Conservation (phyloP, 1,140 invertebrate genomes). For the Antheraea pernyi region DNA sequence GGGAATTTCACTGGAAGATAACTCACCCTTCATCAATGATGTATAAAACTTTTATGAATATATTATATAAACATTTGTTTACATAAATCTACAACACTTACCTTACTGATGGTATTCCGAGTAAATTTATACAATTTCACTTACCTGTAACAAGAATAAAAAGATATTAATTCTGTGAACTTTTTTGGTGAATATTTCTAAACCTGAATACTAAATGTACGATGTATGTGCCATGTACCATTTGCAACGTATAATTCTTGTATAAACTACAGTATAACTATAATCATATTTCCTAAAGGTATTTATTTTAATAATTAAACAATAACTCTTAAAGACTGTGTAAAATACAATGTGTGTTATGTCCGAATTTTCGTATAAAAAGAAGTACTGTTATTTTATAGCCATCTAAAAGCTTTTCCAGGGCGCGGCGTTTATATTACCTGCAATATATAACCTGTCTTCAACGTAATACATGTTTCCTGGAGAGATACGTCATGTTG, state of each 20-base stretch:
- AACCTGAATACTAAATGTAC: too few relatives aligned
- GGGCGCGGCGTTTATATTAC: conserved; percentile 35
- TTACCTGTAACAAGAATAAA: conserved; percentile 38
- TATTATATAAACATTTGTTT: neutral
- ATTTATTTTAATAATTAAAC: neutral
- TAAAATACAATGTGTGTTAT: conserved; percentile 3
- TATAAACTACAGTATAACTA: too few relatives aligned
- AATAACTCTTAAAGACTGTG: conserved; percentile 12
- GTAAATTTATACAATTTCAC: conserved; percentile 15
- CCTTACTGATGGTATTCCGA: neutral
- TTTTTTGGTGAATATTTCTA: neutral
- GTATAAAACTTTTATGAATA: too few relatives aligned
- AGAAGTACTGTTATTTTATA: conserved; percentile 26
- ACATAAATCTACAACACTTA: conserved; percentile 23
- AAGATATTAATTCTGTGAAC: neutral
- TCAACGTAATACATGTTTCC: conserved; percentile 46
- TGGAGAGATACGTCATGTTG: conserved; percentile 48
- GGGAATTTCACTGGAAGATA: too few relatives aligned
- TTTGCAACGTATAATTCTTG: too few relatives aligned
- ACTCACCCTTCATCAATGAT: too few relatives aligned
- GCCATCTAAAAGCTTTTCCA: conserved; percentile 29
- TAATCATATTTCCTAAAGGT: too few relatives aligned
- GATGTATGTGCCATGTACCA: too few relatives aligned
- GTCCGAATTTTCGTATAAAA: conserved; percentile 9
- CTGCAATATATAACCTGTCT: conserved; percentile 43